These are phyloP conservation scores for Pammene fasciana DNA, from an alignment of 2,888 invertebrate genomes.

Conservation along the genomic window DNA sequence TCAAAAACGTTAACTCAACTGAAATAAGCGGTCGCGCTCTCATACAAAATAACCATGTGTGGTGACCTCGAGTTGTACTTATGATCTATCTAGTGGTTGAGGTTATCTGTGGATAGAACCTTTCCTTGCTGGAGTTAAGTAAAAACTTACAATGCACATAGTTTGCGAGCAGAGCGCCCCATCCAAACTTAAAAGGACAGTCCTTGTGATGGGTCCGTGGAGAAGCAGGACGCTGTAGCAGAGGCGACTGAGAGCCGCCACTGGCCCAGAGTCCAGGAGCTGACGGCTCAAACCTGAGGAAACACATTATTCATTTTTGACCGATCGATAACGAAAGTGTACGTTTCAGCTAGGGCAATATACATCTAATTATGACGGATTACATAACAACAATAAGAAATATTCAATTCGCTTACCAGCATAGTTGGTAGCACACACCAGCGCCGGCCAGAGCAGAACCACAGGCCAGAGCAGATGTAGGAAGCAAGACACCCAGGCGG, in stretches of 20 bases:
- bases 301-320: too few relatives aligned
- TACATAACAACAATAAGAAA: too few relatives aligned
- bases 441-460: conserved; percentile 67
- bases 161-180: conserved; percentile 72
- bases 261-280: conserved; percentile 67
- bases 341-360: too few relatives aligned
- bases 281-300: conserved; percentile 69
- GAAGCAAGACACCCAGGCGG: conserved; percentile 61
- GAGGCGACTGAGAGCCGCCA: conserved; percentile 81
- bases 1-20: too few relatives aligned
- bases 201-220: conserved; percentile 76
- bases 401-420: conserved; percentile 49
- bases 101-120: too few relatives aligned
- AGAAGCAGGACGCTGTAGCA: conserved; percentile 81
- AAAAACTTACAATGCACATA: conserved; percentile 73
- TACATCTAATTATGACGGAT: too few relatives aligned
- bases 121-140: too few relatives aligned
- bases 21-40: too few relatives aligned
- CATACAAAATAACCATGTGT: too few relatives aligned
- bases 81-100: too few relatives aligned
- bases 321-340: too few relatives aligned
- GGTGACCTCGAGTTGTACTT: too few relatives aligned
- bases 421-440: conserved; percentile 62
- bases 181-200: conserved; percentile 73
- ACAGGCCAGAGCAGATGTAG: conserved; percentile 65